Percentiles rank a stretch among this genome's conserved stretches.
Evolutionary conservation across 2,797 vertebrate species (phyloP).

Genomic region (Coendou prehensilis): DNA sequence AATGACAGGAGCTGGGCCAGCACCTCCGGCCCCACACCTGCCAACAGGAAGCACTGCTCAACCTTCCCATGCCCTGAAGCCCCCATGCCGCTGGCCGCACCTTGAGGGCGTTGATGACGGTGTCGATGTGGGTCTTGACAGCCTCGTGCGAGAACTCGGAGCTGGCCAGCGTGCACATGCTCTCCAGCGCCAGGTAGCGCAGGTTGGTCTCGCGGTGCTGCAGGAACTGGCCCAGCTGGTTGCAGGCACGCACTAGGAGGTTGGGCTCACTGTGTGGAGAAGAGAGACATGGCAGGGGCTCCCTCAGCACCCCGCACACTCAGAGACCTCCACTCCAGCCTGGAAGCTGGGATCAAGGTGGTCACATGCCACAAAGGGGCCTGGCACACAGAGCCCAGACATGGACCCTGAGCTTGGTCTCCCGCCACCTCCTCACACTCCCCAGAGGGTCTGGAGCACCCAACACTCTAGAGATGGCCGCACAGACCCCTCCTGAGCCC

Average conservation of each 20-base stretch:
- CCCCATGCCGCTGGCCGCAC: conserved; percentile 42
- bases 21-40: not conserved
- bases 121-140: conserved; percentile 96
- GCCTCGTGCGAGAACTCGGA: conserved; percentile 96
- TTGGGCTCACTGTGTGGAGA: conserved; percentile 92
- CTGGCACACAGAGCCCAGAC: not conserved
- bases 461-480: not conserved
- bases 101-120: conserved; percentile 96
- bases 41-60: not conserved
- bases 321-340: not conserved
- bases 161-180: conserved; percentile 96
- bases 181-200: conserved; percentile 95
- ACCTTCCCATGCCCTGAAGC: not conserved
- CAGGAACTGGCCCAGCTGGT: conserved; percentile 96
- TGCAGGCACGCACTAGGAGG: conserved; percentile 94
- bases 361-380: not conserved
- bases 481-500: not conserved
- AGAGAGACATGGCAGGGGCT: not conserved
- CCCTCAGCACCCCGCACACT: not conserved
- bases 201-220: conserved; percentile 96
- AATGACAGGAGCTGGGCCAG: not conserved
- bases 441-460: not conserved
- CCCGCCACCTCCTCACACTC: not conserved
- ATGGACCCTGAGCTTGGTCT: not conserved
- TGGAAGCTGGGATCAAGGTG: not conserved